Evolutionary conservation across 2,888 invertebrate genomes (phyloP), one percentile per base, ranked within the genome.

Genomic region (Ecdyonurus torrentis): DNA sequence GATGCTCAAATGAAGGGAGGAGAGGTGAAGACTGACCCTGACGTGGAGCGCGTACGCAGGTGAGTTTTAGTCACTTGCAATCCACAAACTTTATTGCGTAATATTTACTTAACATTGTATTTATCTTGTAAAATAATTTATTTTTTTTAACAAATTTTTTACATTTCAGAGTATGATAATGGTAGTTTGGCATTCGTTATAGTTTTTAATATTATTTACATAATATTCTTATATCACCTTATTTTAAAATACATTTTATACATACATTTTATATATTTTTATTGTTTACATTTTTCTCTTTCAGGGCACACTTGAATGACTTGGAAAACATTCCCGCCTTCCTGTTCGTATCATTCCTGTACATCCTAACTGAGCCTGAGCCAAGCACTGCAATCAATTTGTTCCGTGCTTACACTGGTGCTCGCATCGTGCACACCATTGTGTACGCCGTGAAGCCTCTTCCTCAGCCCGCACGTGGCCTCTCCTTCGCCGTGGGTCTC

Each of bases 271-370:
- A 50, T 50, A 10, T 10, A 50, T 50, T 50, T 50, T 50, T 7
- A 50, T 7, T 50, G 7, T 10, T 10, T 10, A 50, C 18, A 50
- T 50, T 50, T 10, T 50, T 50, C 7, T 50, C 18, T 50, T 7
- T 7, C n/a, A 55, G 55, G 55, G 85, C 84, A 15, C 85, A 87
- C 71, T 76, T 80, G 68, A 87, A 87, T 70, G 87, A 87, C 71
- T 71, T 87, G 72, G 87, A 87, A 74, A 87, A 86, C 72, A 85
- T 87, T 63, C 78, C 83, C 0, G 77, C 81, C 1, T 87, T 86
- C 71, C 78, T 84, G 71, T 69, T 83, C 18, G 72, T 83, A 25
- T 82, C 80, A 2, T 77, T 81, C 2, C 71, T 83, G 63, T 87
- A 84, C 74, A 70, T 83, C 63, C 75, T 81, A 24, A 84, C 83